Conservation (phyloP, 1,140 invertebrate species). For the Eciton burchellii region DNA sequence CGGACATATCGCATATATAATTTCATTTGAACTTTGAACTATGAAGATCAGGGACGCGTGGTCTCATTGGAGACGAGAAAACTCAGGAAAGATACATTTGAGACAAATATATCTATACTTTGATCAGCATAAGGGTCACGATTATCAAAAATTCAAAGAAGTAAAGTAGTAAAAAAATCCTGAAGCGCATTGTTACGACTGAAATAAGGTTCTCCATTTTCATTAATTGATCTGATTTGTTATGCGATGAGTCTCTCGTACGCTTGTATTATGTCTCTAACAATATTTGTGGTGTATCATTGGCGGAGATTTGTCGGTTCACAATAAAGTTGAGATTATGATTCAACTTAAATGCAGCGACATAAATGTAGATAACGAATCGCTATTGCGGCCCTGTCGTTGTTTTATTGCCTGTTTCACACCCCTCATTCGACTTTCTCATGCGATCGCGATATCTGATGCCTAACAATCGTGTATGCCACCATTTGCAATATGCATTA, state of each 20-base stretch:
- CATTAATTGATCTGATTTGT: neutral
- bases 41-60: conserved; percentile 18
- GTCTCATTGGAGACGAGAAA: neutral
- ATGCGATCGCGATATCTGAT: neutral
- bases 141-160: neutral
- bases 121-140: neutral
- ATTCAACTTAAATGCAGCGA: neutral
- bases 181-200: neutral
- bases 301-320: neutral
- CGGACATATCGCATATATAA: neutral
- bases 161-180: neutral
- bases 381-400: conserved; percentile 16
- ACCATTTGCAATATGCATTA: neutral
- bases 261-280: no score
- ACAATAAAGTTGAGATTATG: neutral
- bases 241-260: no score
- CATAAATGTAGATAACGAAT: neutral
- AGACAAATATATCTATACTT: neutral
- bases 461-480: neutral
- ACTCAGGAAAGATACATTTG: neutral
- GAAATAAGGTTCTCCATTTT: neutral
- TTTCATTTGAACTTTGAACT: neutral
- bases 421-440: neutral
- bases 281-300: neutral
- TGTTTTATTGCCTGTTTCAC: neutral